Base-by-base conservation (phyloP, 2,797 vertebrate species). In the Typhlichthys eigenmanni region DNA sequence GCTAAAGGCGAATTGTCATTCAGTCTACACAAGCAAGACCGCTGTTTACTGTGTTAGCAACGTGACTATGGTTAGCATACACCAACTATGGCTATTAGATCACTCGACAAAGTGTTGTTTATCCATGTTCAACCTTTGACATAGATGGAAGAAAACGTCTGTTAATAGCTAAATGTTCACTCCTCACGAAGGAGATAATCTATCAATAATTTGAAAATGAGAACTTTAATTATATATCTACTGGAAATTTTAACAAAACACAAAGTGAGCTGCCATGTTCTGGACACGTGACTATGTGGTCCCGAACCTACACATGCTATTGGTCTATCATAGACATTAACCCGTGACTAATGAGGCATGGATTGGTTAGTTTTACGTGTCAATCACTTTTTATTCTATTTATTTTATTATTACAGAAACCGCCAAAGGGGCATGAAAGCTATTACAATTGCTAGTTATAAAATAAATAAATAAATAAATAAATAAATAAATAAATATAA, bases 291-390 rank as follows among this genome's bases (percentile, higher is more conserved):
- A 71, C 11, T 3, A 14, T 2, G 7, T 34, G 16, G 19, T 4
- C 55, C 61, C 79, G 83, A 62, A 82, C 87, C 69, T 29, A 16
- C 13, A 10, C 0, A 16, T 1, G 1, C 61, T 6, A 87, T 88
- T 90, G 85, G 85, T 56, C 56, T 1, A n/a, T 9, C 11, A 5
- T 1, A 47, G 16, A 76, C 56, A 68, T 61, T 34, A 43, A 19
- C 3, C 0, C 0, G 0, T 81, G 82, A 79, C 81, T 82, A 83
- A 0, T 0, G 1, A 19, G 1, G 0, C 3, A 0, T 1, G 60
- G 14, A 87, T 90, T 87, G 86, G 87, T 19, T 68, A 4, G 1
- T 47, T 63, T 62, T 6, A 46, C 5, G 5, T 9, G 29, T 66
- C 54, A 58, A 19, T 69, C 10, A 61, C 14, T 32, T 6, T 32